These are phyloP conservation scores for Morpho achilles DNA, from an alignment of 2,888 invertebrate genomes.

Conservation along the genomic window DNA sequence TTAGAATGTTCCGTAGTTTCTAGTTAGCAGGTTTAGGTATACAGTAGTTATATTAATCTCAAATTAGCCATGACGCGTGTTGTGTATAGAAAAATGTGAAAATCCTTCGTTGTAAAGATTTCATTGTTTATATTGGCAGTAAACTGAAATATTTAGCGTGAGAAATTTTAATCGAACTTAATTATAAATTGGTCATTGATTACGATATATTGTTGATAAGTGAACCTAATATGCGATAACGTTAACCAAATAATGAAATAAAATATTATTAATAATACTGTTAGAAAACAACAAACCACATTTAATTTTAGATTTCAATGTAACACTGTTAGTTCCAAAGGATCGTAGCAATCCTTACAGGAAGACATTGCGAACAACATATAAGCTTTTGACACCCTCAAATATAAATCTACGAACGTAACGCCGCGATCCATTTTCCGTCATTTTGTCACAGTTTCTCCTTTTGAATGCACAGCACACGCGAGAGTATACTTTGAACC, in stretches of 20 bases:
- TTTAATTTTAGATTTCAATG: constrained; percentile 22
- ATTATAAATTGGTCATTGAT: constrained; percentile 6
- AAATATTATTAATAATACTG: constrained; percentile 7
- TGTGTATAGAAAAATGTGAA: constrained; percentile 9
- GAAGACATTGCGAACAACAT: constrained; percentile 46
- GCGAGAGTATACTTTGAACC: constrained; percentile 37
- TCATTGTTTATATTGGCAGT: constrained; percentile 12
- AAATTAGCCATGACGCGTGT: constrained; percentile 8
- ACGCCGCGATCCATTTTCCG: constrained; percentile 38
- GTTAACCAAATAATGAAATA: constrained; percentile 27
- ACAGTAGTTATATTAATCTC: not conserved
- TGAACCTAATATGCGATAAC: constrained; percentile 27
- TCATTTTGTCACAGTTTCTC: constrained; percentile 34
- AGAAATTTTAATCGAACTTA: constrained; percentile 2
- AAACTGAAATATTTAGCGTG: not conserved
- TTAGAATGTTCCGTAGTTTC: not conserved
- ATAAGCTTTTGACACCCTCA: constrained; percentile 62
- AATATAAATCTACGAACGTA: constrained; percentile 64
- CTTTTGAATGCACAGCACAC: constrained; percentile 33
- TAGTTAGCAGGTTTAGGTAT: no score
- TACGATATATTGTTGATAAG: constrained; percentile 3
- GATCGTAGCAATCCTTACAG: constrained; percentile 24
- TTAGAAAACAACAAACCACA: constrained; percentile 27
- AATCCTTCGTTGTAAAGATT: constrained; percentile 4
- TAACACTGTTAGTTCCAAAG: constrained; percentile 26